Conservation (phyloP, 2,797 vertebrate species). For the Artibeus lituratus region DNA sequence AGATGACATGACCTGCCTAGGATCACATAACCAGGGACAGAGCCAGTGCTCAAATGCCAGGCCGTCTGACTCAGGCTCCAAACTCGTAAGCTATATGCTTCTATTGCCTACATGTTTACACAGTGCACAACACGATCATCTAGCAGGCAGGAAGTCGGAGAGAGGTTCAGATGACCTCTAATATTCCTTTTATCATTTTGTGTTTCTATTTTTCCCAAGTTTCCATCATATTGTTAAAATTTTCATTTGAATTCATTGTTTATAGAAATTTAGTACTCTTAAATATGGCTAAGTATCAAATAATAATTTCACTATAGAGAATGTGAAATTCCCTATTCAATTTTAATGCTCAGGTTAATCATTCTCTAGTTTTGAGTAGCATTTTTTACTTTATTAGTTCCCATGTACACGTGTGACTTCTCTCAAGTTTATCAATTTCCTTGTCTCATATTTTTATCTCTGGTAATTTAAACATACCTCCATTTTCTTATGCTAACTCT, state of each 20-base stretch:
- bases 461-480: not conserved
- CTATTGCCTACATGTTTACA: not conserved
- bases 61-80: not conserved
- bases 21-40: not conserved
- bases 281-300: constrained; percentile 4
- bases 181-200: not conserved
- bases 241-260: not conserved
- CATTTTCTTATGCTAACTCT: not conserved
- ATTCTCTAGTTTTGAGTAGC: not conserved
- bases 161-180: not conserved
- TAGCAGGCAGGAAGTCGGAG: not conserved
- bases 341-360: not conserved
- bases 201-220: not conserved
- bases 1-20: not conserved
- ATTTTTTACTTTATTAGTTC: not conserved
- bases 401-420: not conserved
- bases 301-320: not conserved
- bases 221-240: not conserved
- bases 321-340: not conserved
- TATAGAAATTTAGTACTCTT: not conserved
- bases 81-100: not conserved
- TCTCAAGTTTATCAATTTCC: not conserved
- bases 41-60: not conserved
- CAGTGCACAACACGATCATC: not conserved
- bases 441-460: not conserved